Conservation (phyloP, 1,140 invertebrate species). For the Drosophila teissieri region DNA sequence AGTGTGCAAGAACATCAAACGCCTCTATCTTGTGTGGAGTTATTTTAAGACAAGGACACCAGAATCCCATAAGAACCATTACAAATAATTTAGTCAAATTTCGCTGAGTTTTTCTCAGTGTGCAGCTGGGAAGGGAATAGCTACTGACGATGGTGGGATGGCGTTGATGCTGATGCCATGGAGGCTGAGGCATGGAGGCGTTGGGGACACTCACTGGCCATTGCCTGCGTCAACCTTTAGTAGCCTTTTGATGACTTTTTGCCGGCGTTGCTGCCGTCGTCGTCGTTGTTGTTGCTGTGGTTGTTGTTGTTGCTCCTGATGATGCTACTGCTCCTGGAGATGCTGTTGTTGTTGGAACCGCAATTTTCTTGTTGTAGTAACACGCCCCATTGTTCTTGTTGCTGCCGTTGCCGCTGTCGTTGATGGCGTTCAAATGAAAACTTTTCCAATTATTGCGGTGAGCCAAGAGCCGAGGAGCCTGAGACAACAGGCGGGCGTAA, state of each 20-base stretch:
- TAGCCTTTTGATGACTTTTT: conserved; percentile 82
- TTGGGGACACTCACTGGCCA: conserved; percentile 55
- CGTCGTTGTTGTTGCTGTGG: conserved; percentile 14
- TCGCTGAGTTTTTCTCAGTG: conserved; percentile 4
- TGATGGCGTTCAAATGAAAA: conserved; percentile 82
- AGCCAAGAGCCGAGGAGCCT: conserved; percentile 39
- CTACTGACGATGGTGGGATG: not conserved
- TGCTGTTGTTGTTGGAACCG: conserved; percentile 59
- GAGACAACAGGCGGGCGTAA: conserved; percentile 19
- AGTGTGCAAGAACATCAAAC: no score
- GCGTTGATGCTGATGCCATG: conserved; percentile 13
- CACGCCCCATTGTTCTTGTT: conserved; percentile 77
- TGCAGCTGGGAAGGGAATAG: not conserved
- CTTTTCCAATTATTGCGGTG: conserved; percentile 83
- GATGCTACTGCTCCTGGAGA: conserved; percentile 1
- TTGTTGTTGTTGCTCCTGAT: conserved; percentile 5
- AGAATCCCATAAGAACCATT: no score
- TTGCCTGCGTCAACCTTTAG: conserved; percentile 80
- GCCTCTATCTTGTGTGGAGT: no score
- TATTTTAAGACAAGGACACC: no score
- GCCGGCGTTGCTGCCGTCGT: conserved; percentile 34
- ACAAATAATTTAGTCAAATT: not conserved
- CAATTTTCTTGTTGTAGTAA: conserved; percentile 68
- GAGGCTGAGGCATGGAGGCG: not conserved
- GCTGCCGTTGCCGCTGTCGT: conserved; percentile 67